phyloP scores from a whole-genome alignment of 1,140 invertebrate genomes.

The Drosophila parvula region DNA sequence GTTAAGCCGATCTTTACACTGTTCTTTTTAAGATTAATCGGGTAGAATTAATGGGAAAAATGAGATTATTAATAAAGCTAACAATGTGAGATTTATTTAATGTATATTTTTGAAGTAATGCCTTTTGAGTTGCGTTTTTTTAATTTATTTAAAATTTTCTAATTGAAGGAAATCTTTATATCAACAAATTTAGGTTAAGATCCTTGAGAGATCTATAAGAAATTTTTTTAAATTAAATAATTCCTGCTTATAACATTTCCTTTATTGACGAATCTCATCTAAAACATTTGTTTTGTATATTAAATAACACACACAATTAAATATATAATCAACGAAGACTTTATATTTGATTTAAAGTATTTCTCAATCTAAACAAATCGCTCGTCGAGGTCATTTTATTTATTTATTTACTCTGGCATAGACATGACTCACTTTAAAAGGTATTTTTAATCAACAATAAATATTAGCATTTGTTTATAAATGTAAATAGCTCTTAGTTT shows the following conservation, averaged over 20 bases:
- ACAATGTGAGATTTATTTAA: not conserved
- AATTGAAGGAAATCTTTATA: too few species aligned
- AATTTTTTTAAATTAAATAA: not conserved
- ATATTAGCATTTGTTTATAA: not conserved
- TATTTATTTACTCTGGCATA: not conserved
- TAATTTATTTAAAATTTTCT: too few species aligned
- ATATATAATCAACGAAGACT: not conserved
- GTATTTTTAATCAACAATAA: not conserved
- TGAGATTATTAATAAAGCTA: not conserved
- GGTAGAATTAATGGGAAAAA: too few species aligned
- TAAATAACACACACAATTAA: too few species aligned
- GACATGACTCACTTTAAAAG: not conserved
- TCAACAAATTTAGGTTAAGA: too few species aligned
- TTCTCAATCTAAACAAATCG: not conserved
- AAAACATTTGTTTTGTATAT: not conserved
- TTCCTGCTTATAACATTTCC: too few species aligned
- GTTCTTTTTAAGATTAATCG: not conserved
- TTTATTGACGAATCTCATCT: not conserved
- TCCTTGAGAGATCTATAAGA: not conserved
- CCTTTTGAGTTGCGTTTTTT: too few species aligned
- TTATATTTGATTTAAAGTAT: not conserved
- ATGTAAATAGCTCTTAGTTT: slow-evolving; percentile 1
- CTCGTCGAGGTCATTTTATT: not conserved
- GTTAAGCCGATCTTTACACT: not conserved
- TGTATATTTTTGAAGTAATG: not conserved